Evolutionary conservation across 2,113 vertebrate species (phyloP), one percentile per base, ranked within the genome.

Genomic region (Oenanthe melanoleuca): DNA sequence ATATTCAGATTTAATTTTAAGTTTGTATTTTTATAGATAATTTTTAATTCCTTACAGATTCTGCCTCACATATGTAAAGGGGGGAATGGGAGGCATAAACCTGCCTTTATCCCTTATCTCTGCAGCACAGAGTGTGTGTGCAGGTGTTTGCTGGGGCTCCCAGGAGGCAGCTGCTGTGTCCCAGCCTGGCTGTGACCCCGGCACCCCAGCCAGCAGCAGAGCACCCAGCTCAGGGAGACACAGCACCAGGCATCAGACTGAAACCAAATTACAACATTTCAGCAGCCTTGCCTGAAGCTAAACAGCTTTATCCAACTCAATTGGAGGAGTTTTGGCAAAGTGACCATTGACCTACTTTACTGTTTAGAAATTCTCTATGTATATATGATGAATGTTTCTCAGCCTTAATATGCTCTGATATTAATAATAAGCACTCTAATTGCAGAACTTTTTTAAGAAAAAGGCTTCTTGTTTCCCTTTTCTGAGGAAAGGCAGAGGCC

Each of bases 171-270:
- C 44, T 94, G 47, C 33, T 74, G 52, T 2, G 1, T 26, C 59
- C 19, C 21, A 6, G 53, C 12, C 9, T n/a, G 23, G 31, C 5
- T 80, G 59, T 78, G 71, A 40, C 47, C 34, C 8, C 0, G 0
- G 5, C 0, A 0, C 37, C 77, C 23, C 65, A 66, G 56, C 4
- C 61, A 55, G 47, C 2, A 6, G 1, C 4, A 3, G 3, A 65
- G 22, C 14, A 25, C 17, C 25, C 11, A 0, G 10, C 29, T 23
- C 15, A 14, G 64, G 50, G 52, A 74, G 25, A 66, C 11, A 1
- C 33, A 59, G 47, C 3, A 2, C 11, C 47, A 86, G 49, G 8
- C n/a, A 14, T 18, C 19, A 60, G 37, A 63, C 47, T 47, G 31
- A 91, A 92, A 84, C 12, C 31, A 66, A 71, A 81, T 79, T 64